Evolutionary conservation across 1,140 invertebrate genomes (phyloP).

Genomic region (Drosophila tropicalis): DNA sequence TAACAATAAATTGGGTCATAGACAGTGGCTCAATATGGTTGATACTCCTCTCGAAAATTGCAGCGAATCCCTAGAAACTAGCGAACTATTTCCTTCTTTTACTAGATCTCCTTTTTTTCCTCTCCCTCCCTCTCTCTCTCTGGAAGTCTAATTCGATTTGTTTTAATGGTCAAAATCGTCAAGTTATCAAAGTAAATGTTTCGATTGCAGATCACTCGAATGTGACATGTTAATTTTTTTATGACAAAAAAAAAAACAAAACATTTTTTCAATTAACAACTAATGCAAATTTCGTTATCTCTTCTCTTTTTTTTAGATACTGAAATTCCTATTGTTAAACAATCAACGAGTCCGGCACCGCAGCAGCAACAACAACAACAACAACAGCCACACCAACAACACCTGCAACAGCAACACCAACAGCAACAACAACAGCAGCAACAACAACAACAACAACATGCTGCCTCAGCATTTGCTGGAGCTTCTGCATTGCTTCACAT

Average conservation of each 20-base stretch:
- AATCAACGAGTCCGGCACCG: slow-evolving; percentile 82
- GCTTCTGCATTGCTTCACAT: slow-evolving; percentile 71
- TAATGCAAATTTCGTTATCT: slow-evolving; percentile 9
- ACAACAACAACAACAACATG: slow-evolving; percentile 55
- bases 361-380: slow-evolving; percentile 63
- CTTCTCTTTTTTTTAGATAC: slow-evolving; percentile 67
- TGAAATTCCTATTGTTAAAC: slow-evolving; percentile 83
- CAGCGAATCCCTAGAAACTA: no score
- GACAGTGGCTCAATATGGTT: slow-evolving; percentile 20
- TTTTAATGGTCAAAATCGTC: no score
- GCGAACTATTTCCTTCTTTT: no score
- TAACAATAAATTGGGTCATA: slow-evolving; percentile 39
- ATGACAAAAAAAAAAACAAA: background rate
- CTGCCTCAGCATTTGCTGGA: slow-evolving; percentile 53
- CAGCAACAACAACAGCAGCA: slow-evolving; percentile 66
- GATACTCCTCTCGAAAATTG: no score
- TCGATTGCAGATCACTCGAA: no score
- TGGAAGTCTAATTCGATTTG: no score
- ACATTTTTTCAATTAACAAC: background rate
- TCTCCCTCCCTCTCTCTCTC: no score
- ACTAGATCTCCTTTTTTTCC: no score
- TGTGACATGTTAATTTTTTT: no score
- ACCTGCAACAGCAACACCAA: slow-evolving; percentile 66
- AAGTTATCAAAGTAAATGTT: no score
- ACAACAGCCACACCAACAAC: slow-evolving; percentile 64